Evolutionary conservation across 2,797 vertebrate genomes (phyloP), one percentile per base, ranked within the genome.

Genomic region (Threskiornis aethiopicus): DNA sequence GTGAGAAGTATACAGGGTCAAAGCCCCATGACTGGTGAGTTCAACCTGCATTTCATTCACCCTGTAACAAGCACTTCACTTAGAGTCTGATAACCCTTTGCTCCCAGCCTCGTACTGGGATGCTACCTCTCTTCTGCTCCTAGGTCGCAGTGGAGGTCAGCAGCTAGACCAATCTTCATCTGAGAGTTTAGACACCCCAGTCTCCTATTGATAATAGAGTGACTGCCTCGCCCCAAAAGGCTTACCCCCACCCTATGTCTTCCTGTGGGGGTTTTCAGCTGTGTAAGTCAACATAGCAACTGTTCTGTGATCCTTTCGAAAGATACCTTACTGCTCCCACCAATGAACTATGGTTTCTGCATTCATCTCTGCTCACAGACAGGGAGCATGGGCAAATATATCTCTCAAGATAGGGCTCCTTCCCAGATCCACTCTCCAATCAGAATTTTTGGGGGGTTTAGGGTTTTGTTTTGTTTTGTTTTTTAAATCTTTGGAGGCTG

Each of bases 381-480:
- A 71, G 21, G 8, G 3, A 54, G 4, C 25, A 57, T 3, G 14
- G 25, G 20, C 37, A 83, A 72, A 65, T 7, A 57, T 22, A 61
- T 20, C 46, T 80, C 39, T 65, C 18, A 61, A 55, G 41, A 62
- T 61, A 81, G 29, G 10, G 5, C 8, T 67, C 13, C 66, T 47
- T 46, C 16, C 29, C 15, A n/a, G 35, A 73, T 55, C 15, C 42
- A 59, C 6, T 4, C 15, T 51, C 31, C 24, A 42, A 22, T 64
- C 24, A 22, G 18, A 19, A 3, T 0, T 44, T 33, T 0, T 41
- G 19, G 16, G 6, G 1, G 3, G 6, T 52, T 39, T 7, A 22
- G 39, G 5, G 14, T 7, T 35, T 25, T 28, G 49, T 10, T 52
- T 49, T 51, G 47, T 51, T 24, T 37, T 51, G 10, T 3, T 69